Conservation (phyloP, 2,888 invertebrate species). For the Hipparchia sbordonii region DNA sequence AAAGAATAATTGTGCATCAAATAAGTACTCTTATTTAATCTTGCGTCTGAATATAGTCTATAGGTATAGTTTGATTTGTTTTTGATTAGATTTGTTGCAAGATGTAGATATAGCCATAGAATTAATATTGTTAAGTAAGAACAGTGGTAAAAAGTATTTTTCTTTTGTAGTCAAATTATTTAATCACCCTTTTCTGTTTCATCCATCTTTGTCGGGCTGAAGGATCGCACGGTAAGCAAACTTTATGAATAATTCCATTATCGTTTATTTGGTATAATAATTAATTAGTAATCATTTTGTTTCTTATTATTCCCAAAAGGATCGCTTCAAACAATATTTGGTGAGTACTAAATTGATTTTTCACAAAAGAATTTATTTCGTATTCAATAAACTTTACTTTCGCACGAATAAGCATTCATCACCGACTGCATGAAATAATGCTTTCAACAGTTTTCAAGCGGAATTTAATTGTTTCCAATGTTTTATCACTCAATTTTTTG, state of each 20-base stretch:
- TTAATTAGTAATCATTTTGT: conserved; percentile 41
- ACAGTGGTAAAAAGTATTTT: background rate
- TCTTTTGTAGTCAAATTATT: conserved; percentile 25
- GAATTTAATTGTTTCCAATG: background rate
- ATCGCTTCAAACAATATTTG: conserved; percentile 69
- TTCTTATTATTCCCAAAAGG: conserved; percentile 69
- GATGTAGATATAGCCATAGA: background rate
- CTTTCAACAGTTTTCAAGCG: conserved; percentile 7
- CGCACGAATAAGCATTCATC: conserved; percentile 12
- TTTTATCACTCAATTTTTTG: background rate
- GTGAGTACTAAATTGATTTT: conserved; percentile 54
- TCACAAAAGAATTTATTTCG: conserved; percentile 1
- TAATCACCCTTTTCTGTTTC: conserved; percentile 43
- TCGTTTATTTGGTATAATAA: conserved; percentile 22
- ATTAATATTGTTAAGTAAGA: background rate
- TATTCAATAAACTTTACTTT: conserved; percentile 13
- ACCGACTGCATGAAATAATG: conserved; percentile 15
- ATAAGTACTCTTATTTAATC: background rate
- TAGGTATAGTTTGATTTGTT: background rate
- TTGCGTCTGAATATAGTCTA: too few species aligned
- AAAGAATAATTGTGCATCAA: background rate
- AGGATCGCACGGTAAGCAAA: conserved; percentile 75
- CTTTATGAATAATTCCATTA: conserved; percentile 31
- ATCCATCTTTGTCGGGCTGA: conserved; percentile 40
- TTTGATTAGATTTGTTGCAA: background rate